These are phyloP conservation scores for Volucella inflata DNA, from an alignment of 2,888 invertebrate genomes.

Conservation along the genomic window DNA sequence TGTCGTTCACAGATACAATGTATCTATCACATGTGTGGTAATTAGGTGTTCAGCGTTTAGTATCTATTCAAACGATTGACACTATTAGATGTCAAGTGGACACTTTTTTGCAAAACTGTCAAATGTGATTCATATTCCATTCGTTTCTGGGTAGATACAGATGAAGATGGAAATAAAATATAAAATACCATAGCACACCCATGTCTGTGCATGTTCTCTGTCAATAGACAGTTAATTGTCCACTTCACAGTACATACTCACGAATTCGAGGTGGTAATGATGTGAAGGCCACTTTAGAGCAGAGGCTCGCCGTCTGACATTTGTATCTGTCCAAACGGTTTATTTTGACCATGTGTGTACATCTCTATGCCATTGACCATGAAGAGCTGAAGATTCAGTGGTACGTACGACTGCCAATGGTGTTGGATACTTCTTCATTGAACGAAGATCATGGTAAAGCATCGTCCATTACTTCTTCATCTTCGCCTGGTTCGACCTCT, in stretches of 20 bases:
- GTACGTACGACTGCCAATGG: slow-evolving; percentile 27
- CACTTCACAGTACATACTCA: slow-evolving; percentile 40
- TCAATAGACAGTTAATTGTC: slow-evolving; percentile 47
- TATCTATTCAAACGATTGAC: slow-evolving; percentile 26
- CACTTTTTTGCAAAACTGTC: slow-evolving; percentile 60
- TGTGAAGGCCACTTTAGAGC: slow-evolving; percentile 64
- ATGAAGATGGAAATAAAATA: slow-evolving; percentile 7
- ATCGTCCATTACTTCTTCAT: slow-evolving; percentile 19
- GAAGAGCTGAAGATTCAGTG: slow-evolving; percentile 43
- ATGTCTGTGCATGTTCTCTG: slow-evolving; percentile 4
- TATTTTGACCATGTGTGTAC: not conserved
- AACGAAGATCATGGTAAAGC: slow-evolving; percentile 63
- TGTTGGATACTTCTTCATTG: slow-evolving; percentile 29
- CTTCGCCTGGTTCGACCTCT: slow-evolving; percentile 10
- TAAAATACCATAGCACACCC: slow-evolving; percentile 12
- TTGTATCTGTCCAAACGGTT: not conserved
- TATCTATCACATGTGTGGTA: slow-evolving; percentile 45
- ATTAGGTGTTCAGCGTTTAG: slow-evolving; percentile 7
- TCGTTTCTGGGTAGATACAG: not conserved
- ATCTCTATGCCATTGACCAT: slow-evolving; percentile 70
- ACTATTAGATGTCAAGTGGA: slow-evolving; percentile 49
- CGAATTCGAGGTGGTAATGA: slow-evolving; percentile 56
- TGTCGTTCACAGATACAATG: too few relatives aligned
- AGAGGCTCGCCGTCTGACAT: slow-evolving; percentile 24
- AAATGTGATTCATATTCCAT: slow-evolving; percentile 32